phyloP scores from a whole-genome alignment of 2,797 vertebrate species.

The Gymnodraco acuticeps region DNA sequence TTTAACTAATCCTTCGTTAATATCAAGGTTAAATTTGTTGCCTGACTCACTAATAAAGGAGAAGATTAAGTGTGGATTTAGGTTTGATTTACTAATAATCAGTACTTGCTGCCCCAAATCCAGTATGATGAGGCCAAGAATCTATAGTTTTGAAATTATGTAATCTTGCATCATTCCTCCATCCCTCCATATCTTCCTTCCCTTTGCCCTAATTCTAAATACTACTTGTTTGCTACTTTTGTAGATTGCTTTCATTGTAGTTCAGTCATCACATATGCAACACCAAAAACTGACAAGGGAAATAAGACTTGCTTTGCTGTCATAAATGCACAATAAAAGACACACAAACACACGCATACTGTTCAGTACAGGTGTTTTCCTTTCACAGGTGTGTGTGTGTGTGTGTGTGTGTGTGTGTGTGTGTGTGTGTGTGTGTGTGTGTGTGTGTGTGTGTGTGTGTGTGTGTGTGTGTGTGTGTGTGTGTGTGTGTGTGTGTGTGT shows the following conservation, averaged over 20 bases:
- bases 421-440: conserved; percentile 5
- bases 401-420: not conserved
- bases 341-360: not conserved
- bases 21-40: conserved; percentile 27
- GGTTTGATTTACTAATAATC: conserved; percentile 27
- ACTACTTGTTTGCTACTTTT: conserved; percentile 51
- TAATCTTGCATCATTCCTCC: not conserved
- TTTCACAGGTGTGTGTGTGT: not conserved
- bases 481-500: not conserved
- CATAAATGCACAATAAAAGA: conserved; percentile 37
- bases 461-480: conserved; percentile 19
- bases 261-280: conserved; percentile 62
- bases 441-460: conserved; percentile 12
- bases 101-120: not conserved
- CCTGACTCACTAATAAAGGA: conserved; percentile 25
- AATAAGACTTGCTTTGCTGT: conserved; percentile 58
- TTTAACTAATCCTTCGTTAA: conserved; percentile 43
- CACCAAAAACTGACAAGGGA: conserved; percentile 58
- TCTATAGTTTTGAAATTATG: not conserved
- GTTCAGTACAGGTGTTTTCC: no score
- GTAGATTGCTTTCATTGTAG: conserved; percentile 49
- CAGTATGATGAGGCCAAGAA: not conserved
- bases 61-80: conserved; percentile 31
- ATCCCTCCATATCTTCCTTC: not conserved
- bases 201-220: conserved; percentile 13